A percentile compares a stretch with the other conserved stretches of the same genome.
phyloP scores from a whole-genome alignment of 2,888 invertebrate species.

The Phortica magna region DNA sequence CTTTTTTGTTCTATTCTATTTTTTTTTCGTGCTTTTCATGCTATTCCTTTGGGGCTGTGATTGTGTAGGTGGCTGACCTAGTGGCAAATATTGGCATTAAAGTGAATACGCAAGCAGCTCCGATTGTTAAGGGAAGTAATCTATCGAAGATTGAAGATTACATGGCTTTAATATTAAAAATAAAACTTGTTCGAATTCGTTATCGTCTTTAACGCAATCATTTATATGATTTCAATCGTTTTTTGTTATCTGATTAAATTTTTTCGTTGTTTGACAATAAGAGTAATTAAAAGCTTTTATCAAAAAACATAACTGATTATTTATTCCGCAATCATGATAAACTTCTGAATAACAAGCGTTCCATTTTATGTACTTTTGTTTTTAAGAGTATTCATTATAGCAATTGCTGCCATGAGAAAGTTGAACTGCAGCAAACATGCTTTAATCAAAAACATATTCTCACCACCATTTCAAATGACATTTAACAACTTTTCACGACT shows the following conservation, averaged over 20 bases:
- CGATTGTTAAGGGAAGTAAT: background rate
- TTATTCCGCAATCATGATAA: too few relatives aligned
- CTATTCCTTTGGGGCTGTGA: background rate
- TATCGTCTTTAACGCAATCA: too few relatives aligned
- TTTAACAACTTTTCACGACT: background rate
- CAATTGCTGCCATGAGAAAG: too few relatives aligned
- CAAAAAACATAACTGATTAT: too few relatives aligned
- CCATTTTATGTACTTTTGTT: background rate
- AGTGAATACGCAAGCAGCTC: background rate
- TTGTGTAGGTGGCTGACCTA: constrained; percentile 25
- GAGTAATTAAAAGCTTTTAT: too few relatives aligned
- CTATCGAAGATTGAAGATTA: background rate
- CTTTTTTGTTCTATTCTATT: constrained; percentile 1
- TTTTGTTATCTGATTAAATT: too few relatives aligned
- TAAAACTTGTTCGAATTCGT: background rate
- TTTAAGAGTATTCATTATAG: too few relatives aligned
- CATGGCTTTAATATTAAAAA: background rate
- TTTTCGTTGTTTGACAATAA: too few relatives aligned
- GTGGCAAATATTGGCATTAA: constrained; percentile 25
- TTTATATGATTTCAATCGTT: too few relatives aligned
- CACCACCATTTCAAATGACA: background rate
- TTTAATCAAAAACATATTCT: too few relatives aligned
- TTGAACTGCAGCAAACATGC: too few relatives aligned
- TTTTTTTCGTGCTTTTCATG: background rate
- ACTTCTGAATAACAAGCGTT: background rate